Conservation (phyloP, 2,888 invertebrate species). For the Oasisia sp. region DNA sequence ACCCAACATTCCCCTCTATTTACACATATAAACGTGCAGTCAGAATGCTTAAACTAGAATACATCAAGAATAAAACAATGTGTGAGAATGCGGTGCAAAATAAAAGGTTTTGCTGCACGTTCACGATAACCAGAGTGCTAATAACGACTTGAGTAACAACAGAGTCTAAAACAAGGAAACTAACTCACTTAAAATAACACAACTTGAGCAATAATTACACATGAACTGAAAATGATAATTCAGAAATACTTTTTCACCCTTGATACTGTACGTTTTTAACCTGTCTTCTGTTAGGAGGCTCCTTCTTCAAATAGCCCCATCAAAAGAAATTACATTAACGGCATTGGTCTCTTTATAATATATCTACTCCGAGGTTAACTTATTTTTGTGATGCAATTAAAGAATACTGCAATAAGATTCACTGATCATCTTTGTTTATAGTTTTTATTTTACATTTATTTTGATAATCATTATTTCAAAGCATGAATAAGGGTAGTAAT, state of each 20-base stretch:
- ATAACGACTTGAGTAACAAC: neutral
- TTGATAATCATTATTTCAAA: too few species aligned
- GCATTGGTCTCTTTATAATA: neutral
- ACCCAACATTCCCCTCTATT: neutral
- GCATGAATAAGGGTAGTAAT: too few species aligned
- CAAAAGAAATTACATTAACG: neutral
- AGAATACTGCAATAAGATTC: too few species aligned
- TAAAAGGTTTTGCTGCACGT: neutral
- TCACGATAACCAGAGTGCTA: neutral
- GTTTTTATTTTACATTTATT: too few species aligned
- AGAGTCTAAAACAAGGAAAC: neutral
- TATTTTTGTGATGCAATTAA: too few species aligned
- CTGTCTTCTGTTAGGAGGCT: neutral
- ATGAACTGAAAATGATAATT: neutral
- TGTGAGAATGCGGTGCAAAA: neutral
- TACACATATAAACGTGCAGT: neutral
- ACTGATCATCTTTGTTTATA: too few species aligned
- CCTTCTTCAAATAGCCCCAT: neutral
- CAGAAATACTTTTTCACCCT: neutral
- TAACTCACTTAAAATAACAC: neutral
- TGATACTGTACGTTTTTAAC: neutral
- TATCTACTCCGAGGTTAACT: neutral
- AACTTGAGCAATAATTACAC: constrained; percentile 8
- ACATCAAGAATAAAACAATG: neutral
- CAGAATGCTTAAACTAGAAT: neutral